phyloP scores from a whole-genome alignment of 64 coral and sea anemone species.

The Trachythela sp. region DNA sequence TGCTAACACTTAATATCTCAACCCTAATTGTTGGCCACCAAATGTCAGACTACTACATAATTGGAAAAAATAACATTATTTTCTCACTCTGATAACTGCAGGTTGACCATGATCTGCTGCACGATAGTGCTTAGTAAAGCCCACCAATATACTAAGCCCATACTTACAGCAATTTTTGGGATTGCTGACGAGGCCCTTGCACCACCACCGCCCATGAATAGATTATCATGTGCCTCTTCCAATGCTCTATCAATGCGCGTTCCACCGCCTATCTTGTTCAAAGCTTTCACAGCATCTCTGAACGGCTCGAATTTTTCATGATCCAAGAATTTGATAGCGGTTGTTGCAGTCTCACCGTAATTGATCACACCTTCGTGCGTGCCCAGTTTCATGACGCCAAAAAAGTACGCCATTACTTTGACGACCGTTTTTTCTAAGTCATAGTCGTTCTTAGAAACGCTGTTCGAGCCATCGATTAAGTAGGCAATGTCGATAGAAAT shows the following conservation, averaged over 20 bases:
- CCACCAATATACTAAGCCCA: too few relatives aligned
- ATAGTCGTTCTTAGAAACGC: background rate
- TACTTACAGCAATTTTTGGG: background rate
- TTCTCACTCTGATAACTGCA: too few relatives aligned
- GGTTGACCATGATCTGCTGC: too few relatives aligned
- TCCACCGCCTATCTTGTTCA: background rate
- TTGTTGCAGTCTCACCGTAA: background rate
- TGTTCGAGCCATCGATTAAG: background rate
- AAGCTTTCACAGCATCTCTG: background rate
- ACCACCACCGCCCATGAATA: background rate
- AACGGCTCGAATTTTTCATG: background rate
- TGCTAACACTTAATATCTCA: too few relatives aligned
- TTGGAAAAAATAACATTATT: too few relatives aligned
- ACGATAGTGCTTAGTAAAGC: too few relatives aligned
- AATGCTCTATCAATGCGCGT: background rate
- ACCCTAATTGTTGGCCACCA: too few relatives aligned
- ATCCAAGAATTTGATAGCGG: background rate
- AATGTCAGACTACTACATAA: too few relatives aligned
- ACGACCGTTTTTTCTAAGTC: background rate
- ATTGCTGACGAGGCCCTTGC: background rate
- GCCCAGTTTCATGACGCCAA: background rate
- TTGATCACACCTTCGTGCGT: background rate
- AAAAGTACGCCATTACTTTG: conserved; percentile 15
- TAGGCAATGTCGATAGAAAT: background rate
- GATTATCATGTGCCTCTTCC: background rate